Evolutionary conservation across 1,140 invertebrate species (phyloP).

Genomic region (Harlomillsia oculata): DNA sequence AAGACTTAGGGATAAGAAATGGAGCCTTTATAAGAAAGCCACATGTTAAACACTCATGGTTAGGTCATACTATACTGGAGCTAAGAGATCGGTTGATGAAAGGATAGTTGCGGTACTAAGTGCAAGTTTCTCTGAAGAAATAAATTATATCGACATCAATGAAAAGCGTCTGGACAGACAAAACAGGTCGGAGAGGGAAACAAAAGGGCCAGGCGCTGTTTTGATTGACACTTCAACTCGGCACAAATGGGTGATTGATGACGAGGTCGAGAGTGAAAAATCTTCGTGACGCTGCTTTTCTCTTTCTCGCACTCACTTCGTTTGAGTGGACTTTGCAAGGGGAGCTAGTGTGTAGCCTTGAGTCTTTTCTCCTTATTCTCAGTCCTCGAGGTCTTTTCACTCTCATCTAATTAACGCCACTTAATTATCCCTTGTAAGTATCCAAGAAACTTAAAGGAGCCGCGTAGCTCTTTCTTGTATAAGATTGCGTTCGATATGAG

Average conservation of each 20-base stretch:
- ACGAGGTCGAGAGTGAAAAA: constrained; percentile 25
- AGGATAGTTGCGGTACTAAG: too few relatives aligned
- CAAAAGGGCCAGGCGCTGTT: constrained; percentile 12
- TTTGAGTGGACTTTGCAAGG: neutral
- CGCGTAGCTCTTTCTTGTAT: neutral
- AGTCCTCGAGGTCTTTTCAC: constrained; percentile 14
- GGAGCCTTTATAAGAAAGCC: too few relatives aligned
- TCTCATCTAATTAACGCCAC: constrained; percentile 34
- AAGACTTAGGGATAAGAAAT: too few relatives aligned
- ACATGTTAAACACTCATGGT: too few relatives aligned
- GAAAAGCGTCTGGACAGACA: too few relatives aligned
- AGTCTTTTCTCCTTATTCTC: constrained; percentile 19
- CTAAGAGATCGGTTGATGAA: too few relatives aligned
- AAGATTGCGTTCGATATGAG: neutral
- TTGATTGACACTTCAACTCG: constrained; percentile 33
- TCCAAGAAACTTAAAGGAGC: too few relatives aligned
- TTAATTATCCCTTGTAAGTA: constrained; percentile 33
- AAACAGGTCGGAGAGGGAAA: constrained; percentile 11
- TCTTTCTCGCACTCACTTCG: neutral
- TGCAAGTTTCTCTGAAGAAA: too few relatives aligned
- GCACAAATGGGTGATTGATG: constrained; percentile 35
- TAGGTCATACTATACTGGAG: too few relatives aligned
- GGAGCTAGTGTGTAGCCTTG: neutral
- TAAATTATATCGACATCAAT: too few relatives aligned
- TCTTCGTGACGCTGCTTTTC: constrained; percentile 7